Evolutionary conservation across 1,140 invertebrate species (phyloP).

Genomic region (Xylocopa sonorina): DNA sequence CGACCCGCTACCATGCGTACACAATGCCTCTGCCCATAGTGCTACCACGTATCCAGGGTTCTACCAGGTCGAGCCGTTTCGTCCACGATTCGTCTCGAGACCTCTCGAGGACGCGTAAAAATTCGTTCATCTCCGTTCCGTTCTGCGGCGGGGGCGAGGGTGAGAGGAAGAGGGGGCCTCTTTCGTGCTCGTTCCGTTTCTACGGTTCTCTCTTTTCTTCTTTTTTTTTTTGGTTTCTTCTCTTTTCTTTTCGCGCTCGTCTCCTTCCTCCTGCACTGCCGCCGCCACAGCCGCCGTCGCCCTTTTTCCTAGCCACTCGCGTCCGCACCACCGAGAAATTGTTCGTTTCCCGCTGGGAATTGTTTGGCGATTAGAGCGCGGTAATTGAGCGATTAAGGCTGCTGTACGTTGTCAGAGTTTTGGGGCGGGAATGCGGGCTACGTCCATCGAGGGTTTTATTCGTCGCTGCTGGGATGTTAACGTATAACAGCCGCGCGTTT

Average conservation of each 20-base stretch:
- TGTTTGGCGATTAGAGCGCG: constrained; percentile 15
- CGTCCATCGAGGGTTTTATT: not conserved
- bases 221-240: not conserved
- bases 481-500: not conserved
- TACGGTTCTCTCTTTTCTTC: not conserved
- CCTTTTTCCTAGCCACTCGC: not conserved
- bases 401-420: not conserved
- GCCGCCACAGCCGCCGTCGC: too few relatives aligned
- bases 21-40: constrained; percentile 64
- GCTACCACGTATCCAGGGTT: constrained; percentile 53
- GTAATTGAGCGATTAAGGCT: constrained; percentile 19
- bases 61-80: constrained; percentile 9
- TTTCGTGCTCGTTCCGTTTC: not conserved
- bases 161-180: not conserved
- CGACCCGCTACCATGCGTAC: constrained; percentile 79
- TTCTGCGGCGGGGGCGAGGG: not conserved
- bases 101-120: constrained; percentile 40
- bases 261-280: not conserved
- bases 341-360: constrained; percentile 33
- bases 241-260: not conserved
- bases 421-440: not conserved
- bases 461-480: not conserved
- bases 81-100: constrained; percentile 48
- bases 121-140: constrained; percentile 30
- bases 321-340: constrained; percentile 25